These are phyloP conservation scores for Vidua chalybeata DNA, from an alignment of 2,113 vertebrate genomes.

Conservation along the genomic window DNA sequence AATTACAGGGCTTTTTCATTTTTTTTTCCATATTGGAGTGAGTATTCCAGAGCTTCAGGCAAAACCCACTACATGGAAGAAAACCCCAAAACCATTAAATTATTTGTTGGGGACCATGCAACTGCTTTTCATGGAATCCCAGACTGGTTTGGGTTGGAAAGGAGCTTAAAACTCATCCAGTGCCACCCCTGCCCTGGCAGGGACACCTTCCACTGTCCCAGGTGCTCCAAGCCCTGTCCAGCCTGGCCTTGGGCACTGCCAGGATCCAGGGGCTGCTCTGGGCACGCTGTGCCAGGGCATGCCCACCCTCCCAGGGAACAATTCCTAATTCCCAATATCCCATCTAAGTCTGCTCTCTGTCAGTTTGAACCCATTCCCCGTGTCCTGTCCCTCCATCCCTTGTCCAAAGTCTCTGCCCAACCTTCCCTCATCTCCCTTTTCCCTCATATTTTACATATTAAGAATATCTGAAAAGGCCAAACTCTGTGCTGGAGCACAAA, in stretches of 20 bases:
- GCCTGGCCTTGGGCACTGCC: neutral
- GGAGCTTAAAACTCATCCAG: accelerated
- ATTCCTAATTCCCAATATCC: neutral
- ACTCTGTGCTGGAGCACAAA: neutral
- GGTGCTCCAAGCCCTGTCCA: neutral
- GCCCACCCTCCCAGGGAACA: no score
- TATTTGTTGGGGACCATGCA: neutral
- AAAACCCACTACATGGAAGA: neutral
- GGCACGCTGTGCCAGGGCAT: no score
- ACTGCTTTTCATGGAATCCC: neutral
- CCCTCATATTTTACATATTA: neutral
- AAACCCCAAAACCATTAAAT: neutral
- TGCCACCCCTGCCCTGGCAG: neutral
- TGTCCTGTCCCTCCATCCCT: neutral
- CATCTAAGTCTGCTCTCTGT: no score
- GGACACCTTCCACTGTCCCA: neutral
- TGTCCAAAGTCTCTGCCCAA: neutral
- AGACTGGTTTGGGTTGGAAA: neutral
- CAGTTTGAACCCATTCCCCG: neutral
- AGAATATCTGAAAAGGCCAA: neutral
- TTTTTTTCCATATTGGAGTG: neutral
- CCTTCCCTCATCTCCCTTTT: neutral
- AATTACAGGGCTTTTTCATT: accelerated
- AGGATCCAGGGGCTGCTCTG: neutral
- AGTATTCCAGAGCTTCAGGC: neutral